A percentile compares a stretch with the other conserved stretches of the same genome.
phyloP scores from a whole-genome alignment of 2,113 vertebrate genomes.

The Puffinus mauretanicus region DNA sequence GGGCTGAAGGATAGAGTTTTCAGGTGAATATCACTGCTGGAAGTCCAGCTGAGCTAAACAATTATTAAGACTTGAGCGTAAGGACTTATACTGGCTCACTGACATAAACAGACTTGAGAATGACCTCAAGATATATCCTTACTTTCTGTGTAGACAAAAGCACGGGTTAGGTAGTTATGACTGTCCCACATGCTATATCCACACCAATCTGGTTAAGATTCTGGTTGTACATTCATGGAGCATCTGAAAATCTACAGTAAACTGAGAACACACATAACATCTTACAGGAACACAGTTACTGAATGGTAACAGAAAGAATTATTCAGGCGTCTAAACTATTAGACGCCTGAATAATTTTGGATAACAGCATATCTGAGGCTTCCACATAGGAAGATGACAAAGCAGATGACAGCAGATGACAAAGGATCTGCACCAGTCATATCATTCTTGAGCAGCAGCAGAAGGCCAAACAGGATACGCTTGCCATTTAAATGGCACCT shows the following conservation, averaged over 20 bases:
- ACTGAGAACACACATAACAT: neutral
- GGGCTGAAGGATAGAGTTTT: neutral
- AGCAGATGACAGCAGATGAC: neutral
- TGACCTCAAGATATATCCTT: neutral
- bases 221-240: neutral
- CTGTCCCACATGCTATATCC: neutral
- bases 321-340: neutral
- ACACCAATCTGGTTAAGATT: neutral
- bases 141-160: neutral
- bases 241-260: neutral
- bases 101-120: neutral
- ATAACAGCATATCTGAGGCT: neutral
- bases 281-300: neutral
- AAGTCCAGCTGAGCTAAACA: neutral
- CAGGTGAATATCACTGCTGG: neutral
- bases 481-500: neutral
- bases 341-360: neutral
- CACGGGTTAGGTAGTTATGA: neutral
- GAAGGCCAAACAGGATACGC: neutral
- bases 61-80: neutral
- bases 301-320: neutral
- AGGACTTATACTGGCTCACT: neutral
- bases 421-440: neutral
- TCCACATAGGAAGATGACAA: neutral
- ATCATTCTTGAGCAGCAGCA: neutral